These are phyloP conservation scores for Amia ocellicauda DNA, from an alignment of 2,113 vertebrate species.

Conservation along the genomic window DNA sequence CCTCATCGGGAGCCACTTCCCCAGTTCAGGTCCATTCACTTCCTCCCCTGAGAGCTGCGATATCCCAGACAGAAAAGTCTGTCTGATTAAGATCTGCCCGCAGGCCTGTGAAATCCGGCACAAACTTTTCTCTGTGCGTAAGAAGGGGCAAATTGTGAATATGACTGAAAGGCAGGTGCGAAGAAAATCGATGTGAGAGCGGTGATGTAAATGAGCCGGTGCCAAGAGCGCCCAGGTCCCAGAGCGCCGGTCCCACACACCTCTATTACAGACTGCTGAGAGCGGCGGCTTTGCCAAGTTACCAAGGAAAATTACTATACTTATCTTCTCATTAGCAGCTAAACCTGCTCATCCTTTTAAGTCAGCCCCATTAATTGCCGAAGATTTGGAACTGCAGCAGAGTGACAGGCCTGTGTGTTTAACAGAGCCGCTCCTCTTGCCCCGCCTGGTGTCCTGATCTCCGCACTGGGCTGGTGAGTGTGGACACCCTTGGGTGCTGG, in stretches of 20 bases:
- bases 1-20: too few species aligned
- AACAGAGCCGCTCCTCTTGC: not conserved
- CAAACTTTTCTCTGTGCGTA: too few species aligned
- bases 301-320: conserved; percentile 53
- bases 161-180: conserved; percentile 51
- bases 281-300: conserved; percentile 52
- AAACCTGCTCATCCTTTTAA: conserved; percentile 59
- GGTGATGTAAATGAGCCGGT: conserved; percentile 55
- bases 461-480: too few species aligned
- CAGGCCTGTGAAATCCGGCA: too few species aligned
- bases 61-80: too few species aligned
- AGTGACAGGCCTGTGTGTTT: conserved; percentile 15
- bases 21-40: too few species aligned
- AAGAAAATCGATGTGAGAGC: conserved; percentile 58
- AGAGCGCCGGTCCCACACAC: conserved; percentile 36
- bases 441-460: not conserved
- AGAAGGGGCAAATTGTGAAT: not conserved
- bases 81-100: too few species aligned
- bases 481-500: too few species aligned
- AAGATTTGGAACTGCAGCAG: conserved; percentile 14
- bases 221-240: conserved; percentile 35
- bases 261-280: conserved; percentile 48
- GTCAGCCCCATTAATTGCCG: conserved; percentile 61
- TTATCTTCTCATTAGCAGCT: conserved; percentile 70
- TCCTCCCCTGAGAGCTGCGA: too few species aligned